Conservation (phyloP, 2,113 vertebrate species). For the Paratilapia polleni region DNA sequence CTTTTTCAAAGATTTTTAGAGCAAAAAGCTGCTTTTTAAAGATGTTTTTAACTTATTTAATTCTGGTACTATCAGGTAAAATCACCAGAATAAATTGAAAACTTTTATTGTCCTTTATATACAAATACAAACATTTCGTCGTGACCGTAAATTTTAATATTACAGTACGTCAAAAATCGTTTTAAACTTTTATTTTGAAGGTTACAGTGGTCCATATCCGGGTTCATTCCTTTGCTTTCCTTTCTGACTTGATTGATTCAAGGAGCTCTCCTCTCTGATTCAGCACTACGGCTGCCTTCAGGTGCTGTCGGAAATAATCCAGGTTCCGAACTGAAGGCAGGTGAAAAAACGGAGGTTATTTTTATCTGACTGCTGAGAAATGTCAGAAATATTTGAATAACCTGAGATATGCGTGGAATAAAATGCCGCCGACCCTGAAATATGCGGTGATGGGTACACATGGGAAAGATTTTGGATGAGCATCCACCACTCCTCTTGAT, state of each 20-base stretch:
- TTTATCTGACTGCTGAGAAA: not conserved
- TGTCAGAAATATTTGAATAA: not conserved
- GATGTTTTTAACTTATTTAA: too few species aligned
- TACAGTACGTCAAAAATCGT: not conserved
- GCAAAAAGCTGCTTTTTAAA: too few species aligned
- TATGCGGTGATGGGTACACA: not conserved
- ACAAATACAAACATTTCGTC: not conserved
- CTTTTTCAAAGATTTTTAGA: too few species aligned
- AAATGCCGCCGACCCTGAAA: not conserved
- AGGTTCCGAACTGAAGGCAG: accelerated
- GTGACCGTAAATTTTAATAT: not conserved
- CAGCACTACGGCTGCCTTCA: not conserved
- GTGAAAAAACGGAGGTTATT: not conserved
- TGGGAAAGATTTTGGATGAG: not conserved
- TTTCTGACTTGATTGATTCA: not conserved
- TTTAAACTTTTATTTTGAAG: constrained; percentile 1
- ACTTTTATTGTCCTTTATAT: too few species aligned
- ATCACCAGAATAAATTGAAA: too few species aligned
- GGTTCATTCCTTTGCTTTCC: not conserved
- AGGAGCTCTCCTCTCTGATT: not conserved
- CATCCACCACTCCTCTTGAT: accelerated
- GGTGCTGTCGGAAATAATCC: not conserved
- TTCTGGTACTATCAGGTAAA: too few species aligned
- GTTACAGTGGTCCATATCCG: not conserved
- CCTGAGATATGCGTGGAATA: accelerated